Conservation (phyloP, 2,888 invertebrate genomes). For the Eupithecia centaureata region DNA sequence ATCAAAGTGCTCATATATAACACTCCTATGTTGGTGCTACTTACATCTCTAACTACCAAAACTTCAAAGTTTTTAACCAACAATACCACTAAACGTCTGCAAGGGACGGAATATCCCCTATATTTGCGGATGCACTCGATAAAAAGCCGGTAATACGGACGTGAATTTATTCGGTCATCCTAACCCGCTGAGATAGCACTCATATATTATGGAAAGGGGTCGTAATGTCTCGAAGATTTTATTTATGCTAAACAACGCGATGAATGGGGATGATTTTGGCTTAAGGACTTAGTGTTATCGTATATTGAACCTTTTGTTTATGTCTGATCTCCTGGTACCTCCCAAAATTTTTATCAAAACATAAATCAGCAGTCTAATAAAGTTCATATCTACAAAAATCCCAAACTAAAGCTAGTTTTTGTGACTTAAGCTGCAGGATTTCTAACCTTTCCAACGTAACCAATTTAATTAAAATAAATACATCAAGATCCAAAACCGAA, state of each 20-base stretch:
- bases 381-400: not conserved
- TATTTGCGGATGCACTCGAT: not conserved
- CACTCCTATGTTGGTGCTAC: no score
- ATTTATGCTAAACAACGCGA: conserved; percentile 5
- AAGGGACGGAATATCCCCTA: not conserved
- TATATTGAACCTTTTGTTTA: not conserved
- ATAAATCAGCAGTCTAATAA: no score
- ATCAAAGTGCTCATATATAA: no score
- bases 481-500: no score
- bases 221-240: not conserved
- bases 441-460: not conserved
- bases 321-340: not conserved
- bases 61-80: not conserved
- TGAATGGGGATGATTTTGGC: not conserved
- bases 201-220: conserved; percentile 6
- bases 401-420: not conserved
- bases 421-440: not conserved
- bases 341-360: no score
- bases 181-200: conserved; percentile 3
- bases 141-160: conserved; percentile 7
- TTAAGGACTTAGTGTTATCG: not conserved
- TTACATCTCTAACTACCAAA: not conserved
- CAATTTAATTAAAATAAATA: not conserved
- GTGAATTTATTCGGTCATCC: conserved; percentile 13
- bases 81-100: not conserved